Evolutionary conservation across 2,888 invertebrate genomes (phyloP).

Genomic region (Hypolimnas misippus): DNA sequence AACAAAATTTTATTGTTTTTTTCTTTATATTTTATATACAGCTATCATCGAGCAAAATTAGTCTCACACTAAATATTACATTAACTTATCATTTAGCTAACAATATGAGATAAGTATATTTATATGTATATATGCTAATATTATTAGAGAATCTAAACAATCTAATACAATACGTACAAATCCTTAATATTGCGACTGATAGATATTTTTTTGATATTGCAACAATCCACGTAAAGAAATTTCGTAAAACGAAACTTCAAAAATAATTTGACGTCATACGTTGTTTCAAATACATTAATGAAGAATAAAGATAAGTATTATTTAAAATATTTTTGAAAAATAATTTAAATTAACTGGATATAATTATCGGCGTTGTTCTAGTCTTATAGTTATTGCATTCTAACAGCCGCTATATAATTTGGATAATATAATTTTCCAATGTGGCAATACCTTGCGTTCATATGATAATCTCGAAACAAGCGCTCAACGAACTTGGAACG

Average conservation of each 20-base stretch:
- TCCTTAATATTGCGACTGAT: constrained; percentile 48
- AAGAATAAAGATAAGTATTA: neutral
- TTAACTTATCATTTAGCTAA: constrained; percentile 72
- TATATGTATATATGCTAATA: constrained; percentile 68
- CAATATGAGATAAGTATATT: constrained; percentile 72
- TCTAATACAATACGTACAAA: constrained; percentile 59
- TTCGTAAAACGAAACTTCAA: constrained; percentile 13
- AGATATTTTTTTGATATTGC: constrained; percentile 29
- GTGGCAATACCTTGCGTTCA: constrained; percentile 38
- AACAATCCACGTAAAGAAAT: constrained; percentile 11
- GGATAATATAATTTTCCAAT: constrained; percentile 24
- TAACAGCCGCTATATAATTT: constrained; percentile 30
- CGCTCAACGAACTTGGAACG: constrained; percentile 38
- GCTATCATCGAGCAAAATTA: constrained; percentile 42
- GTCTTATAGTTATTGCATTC: neutral
- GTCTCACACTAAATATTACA: constrained; percentile 47
- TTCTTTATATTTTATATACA: constrained; percentile 42
- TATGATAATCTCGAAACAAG: constrained; percentile 21
- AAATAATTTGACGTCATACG: neutral
- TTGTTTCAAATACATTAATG: neutral
- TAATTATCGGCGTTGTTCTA: neutral
- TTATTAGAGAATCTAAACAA: constrained; percentile 70
- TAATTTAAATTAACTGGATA: neutral
- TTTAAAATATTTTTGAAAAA: too few species aligned
- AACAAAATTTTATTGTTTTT: constrained; percentile 38